Conservation (phyloP, 2,797 vertebrate genomes). For the Dendrocincla tyrannina region DNA sequence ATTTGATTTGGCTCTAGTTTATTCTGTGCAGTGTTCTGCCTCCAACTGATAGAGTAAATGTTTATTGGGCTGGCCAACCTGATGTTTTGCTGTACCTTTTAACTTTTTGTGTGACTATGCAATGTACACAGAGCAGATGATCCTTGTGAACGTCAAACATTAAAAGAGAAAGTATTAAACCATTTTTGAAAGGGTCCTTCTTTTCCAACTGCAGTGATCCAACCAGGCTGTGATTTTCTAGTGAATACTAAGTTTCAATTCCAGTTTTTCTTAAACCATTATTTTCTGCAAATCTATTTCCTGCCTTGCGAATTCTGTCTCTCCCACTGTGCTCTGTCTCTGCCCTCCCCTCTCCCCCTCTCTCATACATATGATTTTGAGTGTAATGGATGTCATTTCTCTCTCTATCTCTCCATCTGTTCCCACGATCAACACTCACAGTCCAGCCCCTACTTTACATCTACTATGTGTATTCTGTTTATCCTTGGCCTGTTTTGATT, state of each 20-base stretch:
- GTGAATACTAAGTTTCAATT: background rate
- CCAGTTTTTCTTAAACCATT: background rate
- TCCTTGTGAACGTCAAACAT: background rate
- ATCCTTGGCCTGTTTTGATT: constrained; percentile 49
- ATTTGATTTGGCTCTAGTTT: background rate
- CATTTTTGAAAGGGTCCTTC: background rate
- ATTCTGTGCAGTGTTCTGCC: background rate
- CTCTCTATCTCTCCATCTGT: constrained; percentile 54
- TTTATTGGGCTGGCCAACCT: background rate
- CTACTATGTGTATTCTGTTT: constrained; percentile 2
- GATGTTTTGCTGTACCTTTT: background rate
- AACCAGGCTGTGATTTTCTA: background rate
- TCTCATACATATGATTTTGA: background rate
- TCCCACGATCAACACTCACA: constrained; percentile 26
- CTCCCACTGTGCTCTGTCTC: background rate
- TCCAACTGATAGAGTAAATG: background rate
- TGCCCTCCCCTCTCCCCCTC: background rate
- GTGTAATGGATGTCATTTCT: constrained; percentile 24
- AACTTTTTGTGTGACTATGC: background rate
- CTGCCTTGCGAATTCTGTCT: background rate
- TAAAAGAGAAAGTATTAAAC: background rate
- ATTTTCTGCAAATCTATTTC: background rate
- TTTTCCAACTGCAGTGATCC: background rate
- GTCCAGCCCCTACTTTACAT: constrained; percentile 56
- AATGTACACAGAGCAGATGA: background rate